Percentiles rank a stretch among this genome's conserved stretches.
These are phyloP conservation scores for Rutpela maculata DNA, from an alignment of 2,888 invertebrate species.

Conservation along the genomic window DNA sequence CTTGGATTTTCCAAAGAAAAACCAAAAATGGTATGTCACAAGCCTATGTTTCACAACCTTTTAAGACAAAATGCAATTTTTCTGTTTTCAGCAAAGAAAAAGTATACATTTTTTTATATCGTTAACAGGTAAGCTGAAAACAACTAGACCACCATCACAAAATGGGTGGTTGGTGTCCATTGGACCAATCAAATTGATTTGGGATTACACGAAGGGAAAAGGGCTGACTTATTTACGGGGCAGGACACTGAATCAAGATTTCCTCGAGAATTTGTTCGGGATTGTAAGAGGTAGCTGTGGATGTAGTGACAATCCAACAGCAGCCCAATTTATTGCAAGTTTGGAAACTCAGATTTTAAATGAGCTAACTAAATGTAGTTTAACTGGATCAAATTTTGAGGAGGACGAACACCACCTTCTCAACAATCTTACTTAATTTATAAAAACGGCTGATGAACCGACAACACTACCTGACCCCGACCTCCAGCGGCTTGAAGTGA, in stretches of 20 bases:
- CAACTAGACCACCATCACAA: conserved; percentile 47
- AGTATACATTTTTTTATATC: background rate
- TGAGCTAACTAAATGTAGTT: conserved; percentile 29
- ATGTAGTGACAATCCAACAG: conserved; percentile 51
- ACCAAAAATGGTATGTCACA: conserved; percentile 28
- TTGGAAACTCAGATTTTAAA: conserved; percentile 54
- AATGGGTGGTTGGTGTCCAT: conserved; percentile 45
- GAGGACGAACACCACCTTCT: conserved; percentile 42
- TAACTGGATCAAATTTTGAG: conserved; percentile 45
- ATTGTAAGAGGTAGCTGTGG: conserved; percentile 52
- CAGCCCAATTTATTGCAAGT: conserved; percentile 49
- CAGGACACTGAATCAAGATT: conserved; percentile 54
- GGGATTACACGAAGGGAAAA: conserved; percentile 33
- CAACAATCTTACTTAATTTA: conserved; percentile 8
- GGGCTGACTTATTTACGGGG: conserved; percentile 35
- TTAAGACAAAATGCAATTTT: background rate
- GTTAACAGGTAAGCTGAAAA: conserved; percentile 29
- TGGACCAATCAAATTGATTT: conserved; percentile 40
- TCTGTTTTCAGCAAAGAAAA: background rate
- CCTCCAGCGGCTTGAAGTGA: background rate
- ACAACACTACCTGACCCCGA: conserved; percentile 8
- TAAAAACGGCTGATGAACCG: conserved; percentile 18
- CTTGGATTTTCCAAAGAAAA: conserved; percentile 41
- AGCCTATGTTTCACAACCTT: background rate
- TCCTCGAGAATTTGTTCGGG: conserved; percentile 54